Conservation (phyloP, 2,797 vertebrate species). For the Clangula hyemalis region DNA sequence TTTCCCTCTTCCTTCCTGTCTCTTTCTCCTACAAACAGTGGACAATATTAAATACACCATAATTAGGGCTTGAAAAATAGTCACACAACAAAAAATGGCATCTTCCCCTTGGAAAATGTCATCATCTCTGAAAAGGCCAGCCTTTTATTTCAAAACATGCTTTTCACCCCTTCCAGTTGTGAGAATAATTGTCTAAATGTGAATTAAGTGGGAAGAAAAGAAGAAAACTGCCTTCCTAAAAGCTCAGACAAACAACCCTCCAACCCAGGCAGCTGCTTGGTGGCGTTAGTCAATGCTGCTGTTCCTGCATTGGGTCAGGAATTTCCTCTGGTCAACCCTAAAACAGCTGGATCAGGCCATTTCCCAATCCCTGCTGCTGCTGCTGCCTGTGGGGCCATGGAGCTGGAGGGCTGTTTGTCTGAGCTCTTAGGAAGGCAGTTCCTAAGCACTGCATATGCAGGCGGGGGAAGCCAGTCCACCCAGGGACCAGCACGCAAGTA, state of each 20-base stretch:
- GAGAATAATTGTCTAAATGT: not conserved
- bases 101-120: not conserved
- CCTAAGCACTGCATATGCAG: no score
- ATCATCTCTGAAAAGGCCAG: not conserved
- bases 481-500: not conserved
- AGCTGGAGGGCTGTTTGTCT: no score
- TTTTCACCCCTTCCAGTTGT: not conserved
- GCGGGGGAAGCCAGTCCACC: not conserved
- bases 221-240: not conserved
- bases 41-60: not conserved
- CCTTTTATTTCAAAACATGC: not conserved
- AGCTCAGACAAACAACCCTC: not conserved
- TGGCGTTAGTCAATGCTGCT: not conserved
- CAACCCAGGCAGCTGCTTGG: not conserved
- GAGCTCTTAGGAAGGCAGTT: no score
- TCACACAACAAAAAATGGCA: not conserved
- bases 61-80: not conserved
- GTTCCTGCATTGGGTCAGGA: not conserved
- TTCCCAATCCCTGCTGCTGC: not conserved
- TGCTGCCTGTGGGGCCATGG: no score
- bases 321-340: not conserved
- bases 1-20: not conserved
- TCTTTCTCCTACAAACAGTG: not conserved
- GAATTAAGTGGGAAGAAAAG: not conserved
- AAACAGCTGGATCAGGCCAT: rapidly evolving